Conservation (phyloP, 1,140 invertebrate species). For the Drosophila guanche region DNA sequence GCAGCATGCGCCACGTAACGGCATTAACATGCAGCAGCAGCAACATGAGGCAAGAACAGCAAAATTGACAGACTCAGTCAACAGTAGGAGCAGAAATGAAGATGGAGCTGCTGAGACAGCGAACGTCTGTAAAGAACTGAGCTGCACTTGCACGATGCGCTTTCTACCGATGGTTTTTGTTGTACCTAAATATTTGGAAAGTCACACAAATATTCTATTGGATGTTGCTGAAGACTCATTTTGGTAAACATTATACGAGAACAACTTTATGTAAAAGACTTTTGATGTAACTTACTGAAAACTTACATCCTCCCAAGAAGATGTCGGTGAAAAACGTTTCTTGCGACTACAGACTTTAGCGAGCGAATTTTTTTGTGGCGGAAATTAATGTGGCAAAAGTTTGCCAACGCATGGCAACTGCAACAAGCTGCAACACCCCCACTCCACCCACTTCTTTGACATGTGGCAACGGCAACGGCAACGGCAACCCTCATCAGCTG, state of each 20-base stretch:
- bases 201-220: too few species aligned
- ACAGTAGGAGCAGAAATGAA: slow-evolving; percentile 22
- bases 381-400: slow-evolving; percentile 78
- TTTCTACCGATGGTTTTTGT: too few species aligned
- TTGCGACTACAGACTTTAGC: background rate
- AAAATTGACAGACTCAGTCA: slow-evolving; percentile 60
- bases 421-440: slow-evolving; percentile 5
- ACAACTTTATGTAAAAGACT: too few species aligned
- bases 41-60: slow-evolving; percentile 13
- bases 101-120: slow-evolving; percentile 5
- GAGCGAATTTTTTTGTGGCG: slow-evolving; percentile 38
- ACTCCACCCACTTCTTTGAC: background rate
- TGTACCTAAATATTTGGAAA: too few species aligned
- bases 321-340: too few species aligned
- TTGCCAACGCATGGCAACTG: slow-evolving; percentile 52
- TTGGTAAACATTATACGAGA: too few species aligned
- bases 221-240: too few species aligned
- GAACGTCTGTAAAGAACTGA: background rate
- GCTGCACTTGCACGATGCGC: too few species aligned
- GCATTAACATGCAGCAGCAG: slow-evolving; percentile 47
- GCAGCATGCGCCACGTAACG: slow-evolving; percentile 49
- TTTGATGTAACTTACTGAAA: too few species aligned
- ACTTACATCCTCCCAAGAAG: too few species aligned
- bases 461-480: slow-evolving; percentile 17
- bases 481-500: slow-evolving; percentile 35